Percentiles rank a stretch among this genome's conserved stretches.
Conservation (phyloP, 2,113 vertebrate genomes). For the Marmota flaviventris region DNA sequence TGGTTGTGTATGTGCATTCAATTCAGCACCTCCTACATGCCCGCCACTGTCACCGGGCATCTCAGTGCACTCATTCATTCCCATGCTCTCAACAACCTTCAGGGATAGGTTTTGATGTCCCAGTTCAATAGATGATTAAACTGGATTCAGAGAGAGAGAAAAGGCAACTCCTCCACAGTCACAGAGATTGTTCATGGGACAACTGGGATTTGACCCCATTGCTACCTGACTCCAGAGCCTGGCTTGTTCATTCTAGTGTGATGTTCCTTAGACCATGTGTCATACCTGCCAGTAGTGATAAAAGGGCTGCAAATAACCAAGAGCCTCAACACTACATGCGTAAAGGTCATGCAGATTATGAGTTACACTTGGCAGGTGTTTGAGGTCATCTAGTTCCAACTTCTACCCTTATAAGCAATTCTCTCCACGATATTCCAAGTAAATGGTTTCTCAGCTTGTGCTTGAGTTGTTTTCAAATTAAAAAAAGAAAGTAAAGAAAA, state of each 20-base stretch:
- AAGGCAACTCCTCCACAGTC: neutral
- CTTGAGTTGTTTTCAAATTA: conserved; percentile 50
- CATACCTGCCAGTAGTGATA: neutral
- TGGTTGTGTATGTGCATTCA: neutral
- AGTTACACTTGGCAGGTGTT: neutral
- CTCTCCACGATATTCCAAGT: neutral
- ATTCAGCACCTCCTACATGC: neutral
- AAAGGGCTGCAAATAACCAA: neutral
- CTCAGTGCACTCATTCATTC: neutral
- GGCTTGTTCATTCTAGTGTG: too few species aligned
- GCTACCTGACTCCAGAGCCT: neutral
- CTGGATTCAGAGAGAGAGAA: neutral
- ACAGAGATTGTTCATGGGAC: neutral
- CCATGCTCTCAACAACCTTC: neutral
- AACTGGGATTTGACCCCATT: neutral
- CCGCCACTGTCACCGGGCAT: neutral
- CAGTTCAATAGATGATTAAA: neutral
- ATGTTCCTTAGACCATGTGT: neutral
- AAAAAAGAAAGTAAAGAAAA: neutral
- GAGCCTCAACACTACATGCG: fast-evolving
- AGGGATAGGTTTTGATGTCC: neutral
- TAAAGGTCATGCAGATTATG: neutral
- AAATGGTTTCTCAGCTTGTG: neutral
- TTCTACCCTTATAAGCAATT: neutral
- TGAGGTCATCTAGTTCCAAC: neutral